Percentiles rank a stretch among this genome's conserved stretches.
These are phyloP conservation scores for Lasioglossum malachurum DNA, from an alignment of 2,888 invertebrate genomes.

Conservation along the genomic window DNA sequence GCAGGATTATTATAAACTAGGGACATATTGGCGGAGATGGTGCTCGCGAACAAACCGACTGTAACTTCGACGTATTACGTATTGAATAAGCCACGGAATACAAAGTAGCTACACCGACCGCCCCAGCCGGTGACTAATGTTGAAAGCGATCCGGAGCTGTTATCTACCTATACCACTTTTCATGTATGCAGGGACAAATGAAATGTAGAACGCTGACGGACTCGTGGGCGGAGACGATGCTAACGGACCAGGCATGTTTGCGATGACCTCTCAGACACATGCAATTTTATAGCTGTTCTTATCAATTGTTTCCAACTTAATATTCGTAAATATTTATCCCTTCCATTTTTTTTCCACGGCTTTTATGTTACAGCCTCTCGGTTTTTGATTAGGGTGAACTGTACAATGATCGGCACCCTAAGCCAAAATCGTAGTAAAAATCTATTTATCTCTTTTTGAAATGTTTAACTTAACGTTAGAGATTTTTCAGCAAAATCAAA, in stretches of 20 bases:
- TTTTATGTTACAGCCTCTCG: no score
- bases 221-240: background rate
- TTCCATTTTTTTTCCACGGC: no score
- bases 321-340: no score
- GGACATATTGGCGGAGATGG: background rate
- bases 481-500: no score
- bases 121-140: background rate
- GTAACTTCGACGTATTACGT: conserved; percentile 6
- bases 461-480: no score
- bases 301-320: background rate
- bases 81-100: conserved; percentile 12
- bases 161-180: background rate
- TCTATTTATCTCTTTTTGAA: no score
- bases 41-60: conserved; percentile 8
- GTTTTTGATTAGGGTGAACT: no score
- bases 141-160: background rate
- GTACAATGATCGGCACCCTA: no score
- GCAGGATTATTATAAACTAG: conserved; percentile 3
- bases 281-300: background rate
- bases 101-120: conserved; percentile 1
- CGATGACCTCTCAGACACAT: background rate
- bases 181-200: background rate
- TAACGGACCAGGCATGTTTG: background rate
- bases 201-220: background rate
- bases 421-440: no score